phyloP scores from a whole-genome alignment of 2,888 invertebrate species.

The Meloe dianella region DNA sequence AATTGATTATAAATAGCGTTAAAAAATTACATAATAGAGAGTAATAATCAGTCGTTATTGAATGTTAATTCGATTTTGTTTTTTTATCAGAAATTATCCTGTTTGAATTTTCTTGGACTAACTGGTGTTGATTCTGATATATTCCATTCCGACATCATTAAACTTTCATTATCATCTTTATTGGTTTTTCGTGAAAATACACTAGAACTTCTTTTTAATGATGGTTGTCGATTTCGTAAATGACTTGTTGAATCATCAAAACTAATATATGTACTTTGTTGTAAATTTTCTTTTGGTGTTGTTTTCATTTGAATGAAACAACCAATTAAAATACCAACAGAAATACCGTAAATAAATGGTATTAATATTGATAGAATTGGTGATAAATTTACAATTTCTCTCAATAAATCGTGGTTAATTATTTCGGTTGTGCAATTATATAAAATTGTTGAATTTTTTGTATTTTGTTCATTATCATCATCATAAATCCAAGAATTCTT shows the following conservation, averaged over 20 bases:
- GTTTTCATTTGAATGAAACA: conserved; percentile 14
- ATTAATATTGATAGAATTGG: conserved; percentile 32
- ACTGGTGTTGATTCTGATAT: conserved; percentile 26
- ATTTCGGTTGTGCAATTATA: conserved; percentile 19
- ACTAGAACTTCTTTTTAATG: not conserved
- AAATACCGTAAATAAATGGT: conserved; percentile 30
- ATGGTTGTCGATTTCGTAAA: conserved; percentile 7
- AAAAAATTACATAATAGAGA: conserved; percentile 11
- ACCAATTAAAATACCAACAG: conserved; percentile 26
- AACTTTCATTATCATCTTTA: conserved; percentile 18
- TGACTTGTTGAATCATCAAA: conserved; percentile 19
- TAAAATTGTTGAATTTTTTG: conserved; percentile 34
- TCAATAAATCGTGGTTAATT: conserved; percentile 31
- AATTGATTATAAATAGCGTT: not conserved
- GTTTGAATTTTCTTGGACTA: conserved; percentile 12
- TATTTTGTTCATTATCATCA: conserved; percentile 50
- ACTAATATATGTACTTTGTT: conserved; percentile 17
- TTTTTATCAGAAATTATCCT: not conserved
- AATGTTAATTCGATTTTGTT: not conserved
- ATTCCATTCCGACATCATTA: conserved; percentile 22
- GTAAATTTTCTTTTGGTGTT: not conserved
- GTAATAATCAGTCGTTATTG: not conserved
- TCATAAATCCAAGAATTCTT: conserved; percentile 56
- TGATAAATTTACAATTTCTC: conserved; percentile 37
- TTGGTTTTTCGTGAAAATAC: not conserved